These are phyloP conservation scores for Gallinago jamesoni DNA, from an alignment of 2,113 vertebrate species.

Conservation along the genomic window DNA sequence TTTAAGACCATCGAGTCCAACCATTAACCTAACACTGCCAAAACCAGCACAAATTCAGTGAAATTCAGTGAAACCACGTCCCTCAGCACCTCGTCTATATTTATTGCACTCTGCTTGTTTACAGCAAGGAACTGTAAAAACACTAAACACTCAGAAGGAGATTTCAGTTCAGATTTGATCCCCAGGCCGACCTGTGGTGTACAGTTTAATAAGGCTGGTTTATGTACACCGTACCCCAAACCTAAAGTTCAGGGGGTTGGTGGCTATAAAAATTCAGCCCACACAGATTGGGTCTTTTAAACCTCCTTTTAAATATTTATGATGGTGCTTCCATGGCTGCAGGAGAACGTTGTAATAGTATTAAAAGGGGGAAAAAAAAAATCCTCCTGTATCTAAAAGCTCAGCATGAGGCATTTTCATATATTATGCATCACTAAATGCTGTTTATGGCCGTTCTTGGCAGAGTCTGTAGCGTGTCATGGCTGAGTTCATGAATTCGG, in stretches of 20 bases:
- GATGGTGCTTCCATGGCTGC: background rate
- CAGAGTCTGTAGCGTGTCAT: too few relatives aligned
- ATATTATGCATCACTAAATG: constrained; percentile 23
- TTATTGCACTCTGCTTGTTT: background rate
- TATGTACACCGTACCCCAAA: background rate
- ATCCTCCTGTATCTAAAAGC: background rate
- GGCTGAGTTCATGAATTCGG: background rate
- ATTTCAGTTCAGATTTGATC: background rate
- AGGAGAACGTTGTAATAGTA: background rate
- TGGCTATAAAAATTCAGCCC: background rate
- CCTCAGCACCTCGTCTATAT: background rate
- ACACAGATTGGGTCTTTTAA: background rate
- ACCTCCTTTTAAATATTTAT: constrained; percentile 51
- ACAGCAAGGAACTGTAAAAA: background rate
- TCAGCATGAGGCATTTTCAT: background rate
- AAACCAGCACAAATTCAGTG: background rate
- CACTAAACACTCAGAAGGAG: background rate
- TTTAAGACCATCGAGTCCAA: background rate
- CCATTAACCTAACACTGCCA: background rate
- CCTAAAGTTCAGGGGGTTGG: constrained; percentile 5
- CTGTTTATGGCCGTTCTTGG: background rate
- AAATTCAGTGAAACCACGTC: background rate
- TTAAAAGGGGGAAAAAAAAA: background rate
- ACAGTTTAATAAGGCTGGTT: background rate
- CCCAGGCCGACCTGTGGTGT: background rate